Evolutionary conservation across 2,888 invertebrate species (phyloP).

Genomic region (Ecliptopera silaceata): DNA sequence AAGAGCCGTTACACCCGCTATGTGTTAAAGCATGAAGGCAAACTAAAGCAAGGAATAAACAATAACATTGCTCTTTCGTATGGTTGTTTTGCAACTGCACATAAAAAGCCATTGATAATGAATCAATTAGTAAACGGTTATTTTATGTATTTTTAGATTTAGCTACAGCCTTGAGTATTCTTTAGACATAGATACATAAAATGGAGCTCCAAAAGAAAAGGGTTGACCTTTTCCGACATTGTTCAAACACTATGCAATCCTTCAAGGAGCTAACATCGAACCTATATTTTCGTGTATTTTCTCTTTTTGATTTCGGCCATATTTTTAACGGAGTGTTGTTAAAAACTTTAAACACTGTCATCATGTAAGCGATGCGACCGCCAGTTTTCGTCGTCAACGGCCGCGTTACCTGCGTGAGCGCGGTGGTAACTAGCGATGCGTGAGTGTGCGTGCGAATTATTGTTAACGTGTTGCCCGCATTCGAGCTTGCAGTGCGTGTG

Average conservation of each 20-base stretch:
- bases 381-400: constrained; percentile 48
- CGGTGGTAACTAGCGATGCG: constrained; percentile 82
- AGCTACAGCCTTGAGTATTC: background rate
- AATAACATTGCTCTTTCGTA: constrained; percentile 40
- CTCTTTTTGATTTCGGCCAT: background rate
- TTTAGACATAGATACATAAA: background rate
- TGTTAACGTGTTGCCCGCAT: constrained; percentile 77
- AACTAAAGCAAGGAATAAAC: constrained; percentile 39
- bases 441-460: constrained; percentile 78
- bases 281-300: background rate
- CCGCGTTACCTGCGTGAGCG: constrained; percentile 80
- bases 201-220: background rate
- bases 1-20: constrained; percentile 36
- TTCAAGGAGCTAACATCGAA: background rate
- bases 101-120: no score
- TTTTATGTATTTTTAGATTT: background rate
- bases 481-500: constrained; percentile 84
- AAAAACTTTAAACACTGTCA: background rate
- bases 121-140: no score
- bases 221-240: background rate
- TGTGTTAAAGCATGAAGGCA: constrained; percentile 47
- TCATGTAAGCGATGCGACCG: constrained; percentile 53
- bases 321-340: background rate
- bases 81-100: no score
- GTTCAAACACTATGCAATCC: background rate